A percentile compares a stretch with the other conserved stretches of the same genome.
phyloP scores from a whole-genome alignment of 2,113 vertebrate genomes.

The Oryzias curvinotus region DNA sequence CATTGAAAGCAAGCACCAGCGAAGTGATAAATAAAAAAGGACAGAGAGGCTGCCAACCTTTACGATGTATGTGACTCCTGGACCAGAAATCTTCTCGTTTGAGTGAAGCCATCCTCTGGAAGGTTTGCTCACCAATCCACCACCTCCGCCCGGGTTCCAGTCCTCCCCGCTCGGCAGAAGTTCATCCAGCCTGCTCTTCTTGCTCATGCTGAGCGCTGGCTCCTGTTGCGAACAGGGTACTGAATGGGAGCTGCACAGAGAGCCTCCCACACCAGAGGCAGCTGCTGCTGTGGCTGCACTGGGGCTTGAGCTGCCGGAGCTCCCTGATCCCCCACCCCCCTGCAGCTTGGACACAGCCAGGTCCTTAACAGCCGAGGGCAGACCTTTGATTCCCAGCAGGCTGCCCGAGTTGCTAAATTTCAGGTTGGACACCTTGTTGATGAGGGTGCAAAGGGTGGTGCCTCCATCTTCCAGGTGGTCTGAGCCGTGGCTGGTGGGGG shows the following conservation, averaged over 20 bases:
- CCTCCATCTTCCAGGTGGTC: conserved; percentile 92
- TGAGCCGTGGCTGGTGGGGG: conserved; percentile 59
- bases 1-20: conserved; percentile 53
- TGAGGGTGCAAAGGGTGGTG: conserved; percentile 92
- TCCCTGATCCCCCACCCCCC: conserved; percentile 81
- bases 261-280: conserved; percentile 72
- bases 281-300: conserved; percentile 58
- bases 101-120: conserved; percentile 88
- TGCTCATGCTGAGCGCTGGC: conserved; percentile 79
- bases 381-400: conserved; percentile 90
- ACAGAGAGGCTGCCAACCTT: conserved; percentile 85
- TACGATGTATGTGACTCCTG: conserved; percentile 95
- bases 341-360: conserved; percentile 94
- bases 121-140: conserved; percentile 82
- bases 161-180: conserved; percentile 81
- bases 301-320: conserved; percentile 79
- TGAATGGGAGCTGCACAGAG: conserved; percentile 83
- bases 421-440: conserved; percentile 97
- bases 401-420: conserved; percentile 92
- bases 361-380: conserved; percentile 96
- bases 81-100: conserved; percentile 94
- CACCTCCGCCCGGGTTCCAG: conserved; percentile 78
- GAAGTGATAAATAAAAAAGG: conserved; percentile 1
- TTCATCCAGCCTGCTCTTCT: conserved; percentile 85
- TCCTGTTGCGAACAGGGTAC: conserved; percentile 85